Evolutionary conservation across 2,888 invertebrate genomes (phyloP).

Genomic region (Achlya flavicornis): DNA sequence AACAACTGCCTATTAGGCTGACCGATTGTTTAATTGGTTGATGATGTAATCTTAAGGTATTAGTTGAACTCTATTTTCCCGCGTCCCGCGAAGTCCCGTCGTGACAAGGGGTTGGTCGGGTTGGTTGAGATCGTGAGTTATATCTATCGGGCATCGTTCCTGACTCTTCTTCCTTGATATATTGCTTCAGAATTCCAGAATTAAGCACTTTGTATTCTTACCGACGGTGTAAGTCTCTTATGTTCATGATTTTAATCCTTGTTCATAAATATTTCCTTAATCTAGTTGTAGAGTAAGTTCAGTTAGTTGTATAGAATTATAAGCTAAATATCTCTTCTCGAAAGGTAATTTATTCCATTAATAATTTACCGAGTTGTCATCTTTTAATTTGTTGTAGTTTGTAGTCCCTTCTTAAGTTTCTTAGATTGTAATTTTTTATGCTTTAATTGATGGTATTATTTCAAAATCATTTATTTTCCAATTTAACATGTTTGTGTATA

Average conservation of each 20-base stretch:
- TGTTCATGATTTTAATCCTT: background rate
- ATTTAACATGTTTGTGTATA: too few relatives aligned
- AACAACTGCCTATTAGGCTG: slow-evolving; percentile 20
- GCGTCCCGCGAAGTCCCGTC: slow-evolving; percentile 17
- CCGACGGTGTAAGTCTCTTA: slow-evolving; percentile 15
- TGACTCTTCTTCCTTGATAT: slow-evolving; percentile 45
- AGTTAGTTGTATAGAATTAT: too few relatives aligned
- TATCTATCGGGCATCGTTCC: slow-evolving; percentile 53
- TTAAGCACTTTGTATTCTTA: slow-evolving; percentile 32
- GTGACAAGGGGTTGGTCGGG: slow-evolving; percentile 36
- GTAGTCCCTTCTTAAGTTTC: too few relatives aligned
- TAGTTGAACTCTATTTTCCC: slow-evolving; percentile 15
- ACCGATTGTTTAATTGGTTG: slow-evolving; percentile 31
- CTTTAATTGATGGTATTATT: too few relatives aligned
- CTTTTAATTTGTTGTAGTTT: too few relatives aligned
- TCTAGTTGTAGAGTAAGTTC: too few relatives aligned
- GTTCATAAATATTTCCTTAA: background rate
- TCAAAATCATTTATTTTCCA: too few relatives aligned
- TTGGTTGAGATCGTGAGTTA: slow-evolving; percentile 29
- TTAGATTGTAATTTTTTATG: too few relatives aligned
- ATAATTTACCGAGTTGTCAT: too few relatives aligned
- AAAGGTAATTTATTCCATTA: too few relatives aligned
- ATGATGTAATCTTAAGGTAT: slow-evolving; percentile 9
- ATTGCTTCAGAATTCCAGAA: slow-evolving; percentile 41
- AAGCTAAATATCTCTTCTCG: too few relatives aligned